Conservation (phyloP, 1,140 invertebrate genomes). For the Nasonia giraulti region DNA sequence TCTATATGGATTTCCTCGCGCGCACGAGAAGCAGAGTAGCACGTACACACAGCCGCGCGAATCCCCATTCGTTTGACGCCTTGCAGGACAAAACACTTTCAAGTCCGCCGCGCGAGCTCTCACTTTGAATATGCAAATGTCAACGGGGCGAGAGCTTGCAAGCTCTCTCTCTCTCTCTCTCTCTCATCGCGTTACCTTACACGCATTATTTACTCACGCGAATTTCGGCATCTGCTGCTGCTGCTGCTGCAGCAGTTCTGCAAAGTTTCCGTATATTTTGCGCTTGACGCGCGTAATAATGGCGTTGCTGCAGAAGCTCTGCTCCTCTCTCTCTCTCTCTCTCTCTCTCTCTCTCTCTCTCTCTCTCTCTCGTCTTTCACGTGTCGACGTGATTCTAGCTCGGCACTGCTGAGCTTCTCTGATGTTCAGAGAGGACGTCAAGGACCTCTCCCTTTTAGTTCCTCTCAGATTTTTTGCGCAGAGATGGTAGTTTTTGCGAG, state of each 20-base stretch:
- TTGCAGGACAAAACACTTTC: conserved; percentile 32
- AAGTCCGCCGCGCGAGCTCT: conserved; percentile 18
- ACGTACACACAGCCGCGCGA: background rate
- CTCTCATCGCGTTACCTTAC: background rate
- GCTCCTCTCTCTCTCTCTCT: background rate
- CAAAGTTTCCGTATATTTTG: conserved; percentile 42
- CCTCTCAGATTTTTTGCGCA: too few relatives aligned
- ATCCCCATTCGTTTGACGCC: background rate
- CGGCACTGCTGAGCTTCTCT: background rate
- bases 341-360: background rate
- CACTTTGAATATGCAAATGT: conserved; percentile 41
- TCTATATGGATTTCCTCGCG: background rate
- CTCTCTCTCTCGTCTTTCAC: conserved; percentile 16
- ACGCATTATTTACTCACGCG: conserved; percentile 30
- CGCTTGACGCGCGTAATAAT: conserved; percentile 33
- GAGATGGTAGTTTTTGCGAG: too few relatives aligned
- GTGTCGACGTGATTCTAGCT: background rate
- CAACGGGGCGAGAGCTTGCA: background rate
- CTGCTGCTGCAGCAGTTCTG: background rate
- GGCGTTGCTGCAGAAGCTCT: background rate
- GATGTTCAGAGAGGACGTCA: background rate
- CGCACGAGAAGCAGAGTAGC: background rate
- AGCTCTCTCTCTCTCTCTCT: background rate
- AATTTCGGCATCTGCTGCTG: background rate
- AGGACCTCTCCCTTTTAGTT: background rate